Base-by-base conservation (phyloP, 2,113 vertebrate genomes). In the Trachemys scripta region DNA sequence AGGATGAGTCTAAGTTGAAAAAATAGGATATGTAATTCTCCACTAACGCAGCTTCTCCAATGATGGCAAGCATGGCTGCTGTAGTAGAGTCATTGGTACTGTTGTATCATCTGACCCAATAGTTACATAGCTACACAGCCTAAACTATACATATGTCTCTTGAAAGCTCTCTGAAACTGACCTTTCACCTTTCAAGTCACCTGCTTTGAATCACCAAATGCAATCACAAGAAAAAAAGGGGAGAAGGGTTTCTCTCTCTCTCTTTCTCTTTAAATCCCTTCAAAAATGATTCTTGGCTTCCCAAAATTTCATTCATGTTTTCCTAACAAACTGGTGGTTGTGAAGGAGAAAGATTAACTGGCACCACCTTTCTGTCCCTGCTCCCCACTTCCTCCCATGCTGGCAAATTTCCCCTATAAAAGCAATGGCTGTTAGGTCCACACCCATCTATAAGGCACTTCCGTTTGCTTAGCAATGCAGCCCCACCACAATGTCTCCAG, bases 351-450 rank as follows among this genome's bases (percentile, higher is more conserved):
- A 14, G n/a, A 8, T 57, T 82, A 49, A 29, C 22, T 29, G 13
- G 29, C 0, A 1, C 2, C 13, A 6, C 3, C 0, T 79, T 50
- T 65, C 80, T 49, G 25, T 27, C 35, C 10, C 12, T 8, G 47
- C 27, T 90, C 81, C 27, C 69, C 8, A 4, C 10, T 56, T 19
- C 1, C 76, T 90, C 38, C 45, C 45, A 29, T 29, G 22, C 17
- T 8, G 76, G 29, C 45, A 65, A 53, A 35, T 20, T 20, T 69
- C 38, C 31, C 14, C 72, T 17, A n/a, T 31, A 5, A 7, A 5
- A 49, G 51, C 47, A 25, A 50, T 54, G 53, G 65, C 80, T 29
- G 51, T 75, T 11, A 45, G 51, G 65, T 35, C 54, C 56, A 8
- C 35, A 54, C 22, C 14, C 1, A 0, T 35, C 75, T 45, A 3